These are phyloP conservation scores for Felis chaus DNA, from an alignment of 2,113 vertebrate species.

Conservation along the genomic window DNA sequence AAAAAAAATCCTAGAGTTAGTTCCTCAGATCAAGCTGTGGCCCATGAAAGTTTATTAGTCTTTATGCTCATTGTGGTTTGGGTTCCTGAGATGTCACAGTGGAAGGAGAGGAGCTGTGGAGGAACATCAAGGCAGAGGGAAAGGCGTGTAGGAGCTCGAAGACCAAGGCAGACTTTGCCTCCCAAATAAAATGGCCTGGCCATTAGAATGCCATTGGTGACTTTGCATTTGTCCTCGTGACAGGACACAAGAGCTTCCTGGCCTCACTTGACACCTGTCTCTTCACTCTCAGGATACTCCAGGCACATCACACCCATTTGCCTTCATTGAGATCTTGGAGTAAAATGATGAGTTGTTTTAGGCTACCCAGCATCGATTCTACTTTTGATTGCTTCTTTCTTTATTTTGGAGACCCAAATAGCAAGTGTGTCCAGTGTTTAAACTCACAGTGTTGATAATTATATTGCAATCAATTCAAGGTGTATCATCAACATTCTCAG, in stretches of 20 bases:
- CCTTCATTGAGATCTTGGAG: not conserved
- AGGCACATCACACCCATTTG: not conserved
- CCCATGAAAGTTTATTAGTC: not conserved
- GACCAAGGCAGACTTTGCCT: not conserved
- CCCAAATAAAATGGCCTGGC: not conserved
- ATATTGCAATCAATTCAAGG: not conserved
- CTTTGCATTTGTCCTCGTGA: not conserved
- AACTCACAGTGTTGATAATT: not conserved
- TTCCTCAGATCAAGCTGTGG: not conserved
- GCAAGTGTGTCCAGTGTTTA: not conserved
- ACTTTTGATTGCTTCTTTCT: not conserved
- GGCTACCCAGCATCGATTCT: not conserved
- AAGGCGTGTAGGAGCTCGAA: not conserved
- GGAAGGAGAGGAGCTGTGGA: not conserved
- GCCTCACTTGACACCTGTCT: not conserved
- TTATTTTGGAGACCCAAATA: not conserved
- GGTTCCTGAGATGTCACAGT: not conserved
- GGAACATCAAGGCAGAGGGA: not conserved
- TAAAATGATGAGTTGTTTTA: not conserved
- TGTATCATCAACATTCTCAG: not conserved
- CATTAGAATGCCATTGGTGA: not conserved
- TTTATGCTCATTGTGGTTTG: not conserved
- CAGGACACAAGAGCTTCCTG: not conserved
- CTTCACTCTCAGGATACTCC: not conserved
- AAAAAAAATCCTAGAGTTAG: not conserved